Base-by-base conservation (phyloP, 2,797 vertebrate genomes). In the Alfaro cultratus region DNA sequence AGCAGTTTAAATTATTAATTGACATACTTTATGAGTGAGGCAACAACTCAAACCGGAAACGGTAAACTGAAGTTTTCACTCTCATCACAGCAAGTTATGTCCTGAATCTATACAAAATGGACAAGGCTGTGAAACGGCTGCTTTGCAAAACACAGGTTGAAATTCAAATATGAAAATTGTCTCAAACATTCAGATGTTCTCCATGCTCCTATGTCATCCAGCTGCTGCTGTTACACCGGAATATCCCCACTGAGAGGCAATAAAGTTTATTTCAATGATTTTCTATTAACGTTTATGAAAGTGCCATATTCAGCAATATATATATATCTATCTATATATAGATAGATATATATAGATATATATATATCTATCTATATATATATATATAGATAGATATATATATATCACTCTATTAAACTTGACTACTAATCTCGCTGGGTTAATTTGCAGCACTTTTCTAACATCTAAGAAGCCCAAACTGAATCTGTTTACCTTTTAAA, bases 371-470 rank as follows among this genome's bases (percentile, higher is more conserved):
- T n/a, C n/a, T n/a, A n/a, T n/a, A n/a, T n/a, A n/a, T n/a, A n/a
- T n/a, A n/a, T n/a, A n/a, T n/a, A n/a, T n/a, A n/a, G n/a, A n/a
- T n/a, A n/a, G n/a, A n/a, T n/a, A n/a, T n/a, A n/a, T n/a, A n/a
- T n/a, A n/a, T n/a, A n/a, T n/a, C 34, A 64, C 64, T 64, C 8
- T 18, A 72, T 36, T 1, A 62, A 64, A 71, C 34, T 36, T 16
- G 10, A 53, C 71, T 26, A 79, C 82, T 51, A 75, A 75, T 62
- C 73, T 79, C 18, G 8, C 3, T 15, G 3, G 0, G 5, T 76
- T 45, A 74, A 34, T 73, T 23, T 15, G 45, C 1, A 43, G 31
- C 18, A 55, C 23, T 3, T 8, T 23, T 67, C 18, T 39, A 39
- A 39, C 34, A 23, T 0, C 34, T 36, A 9, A 67, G 9, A 39